Conservation (phyloP, 2,113 vertebrate species). For the Fulica atra region DNA sequence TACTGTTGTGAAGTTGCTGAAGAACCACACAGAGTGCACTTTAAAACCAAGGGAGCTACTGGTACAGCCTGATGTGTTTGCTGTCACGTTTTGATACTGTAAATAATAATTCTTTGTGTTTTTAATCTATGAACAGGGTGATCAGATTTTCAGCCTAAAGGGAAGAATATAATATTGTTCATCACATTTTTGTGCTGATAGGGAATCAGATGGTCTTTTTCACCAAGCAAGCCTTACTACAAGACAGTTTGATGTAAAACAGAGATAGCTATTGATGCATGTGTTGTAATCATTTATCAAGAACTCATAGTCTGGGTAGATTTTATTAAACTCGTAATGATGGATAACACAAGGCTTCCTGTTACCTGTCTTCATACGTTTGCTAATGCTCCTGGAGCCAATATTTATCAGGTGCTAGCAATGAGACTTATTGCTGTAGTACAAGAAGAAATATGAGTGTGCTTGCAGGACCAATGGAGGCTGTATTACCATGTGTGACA, state of each 20-base stretch:
- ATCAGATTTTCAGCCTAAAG: not conserved
- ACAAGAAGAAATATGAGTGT: not conserved
- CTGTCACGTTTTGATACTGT: not conserved
- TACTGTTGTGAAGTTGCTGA: not conserved
- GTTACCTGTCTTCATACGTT: not conserved
- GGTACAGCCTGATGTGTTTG: not conserved
- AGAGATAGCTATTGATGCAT: not conserved
- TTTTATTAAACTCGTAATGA: conserved; percentile 3
- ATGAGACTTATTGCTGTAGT: not conserved
- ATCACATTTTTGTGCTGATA: not conserved
- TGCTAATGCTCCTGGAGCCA: not conserved
- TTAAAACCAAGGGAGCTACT: not conserved
- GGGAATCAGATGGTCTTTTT: not conserved
- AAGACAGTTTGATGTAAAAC: not conserved
- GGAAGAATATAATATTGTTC: not conserved
- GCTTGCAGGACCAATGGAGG: not conserved
- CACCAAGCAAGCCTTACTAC: not conserved
- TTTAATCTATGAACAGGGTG: not conserved
- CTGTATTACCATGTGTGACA: not conserved
- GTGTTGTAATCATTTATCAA: not conserved
- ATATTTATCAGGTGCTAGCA: not conserved
- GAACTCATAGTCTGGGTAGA: not conserved
- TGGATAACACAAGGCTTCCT: not conserved
- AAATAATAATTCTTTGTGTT: not conserved
- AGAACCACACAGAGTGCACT: not conserved